These are phyloP conservation scores for Drosophila neocordata DNA, from an alignment of 1,140 invertebrate genomes.

Conservation along the genomic window DNA sequence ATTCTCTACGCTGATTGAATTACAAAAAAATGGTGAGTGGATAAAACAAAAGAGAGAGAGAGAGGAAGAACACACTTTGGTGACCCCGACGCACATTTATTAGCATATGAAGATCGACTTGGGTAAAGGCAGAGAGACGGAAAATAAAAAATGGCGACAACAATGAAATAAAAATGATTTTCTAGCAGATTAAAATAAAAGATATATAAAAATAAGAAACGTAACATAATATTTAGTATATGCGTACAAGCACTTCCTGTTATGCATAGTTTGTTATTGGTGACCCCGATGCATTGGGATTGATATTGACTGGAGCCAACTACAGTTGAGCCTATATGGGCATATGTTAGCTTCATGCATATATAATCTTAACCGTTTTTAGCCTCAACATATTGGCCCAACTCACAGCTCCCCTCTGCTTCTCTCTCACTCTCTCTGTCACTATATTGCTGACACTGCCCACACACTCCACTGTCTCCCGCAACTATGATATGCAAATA, in stretches of 20 bases:
- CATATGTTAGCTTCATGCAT: neutral
- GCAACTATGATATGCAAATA: slow-evolving; percentile 72
- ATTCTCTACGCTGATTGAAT: neutral
- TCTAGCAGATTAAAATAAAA: too few relatives aligned
- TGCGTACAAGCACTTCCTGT: neutral
- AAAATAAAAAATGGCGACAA: neutral
- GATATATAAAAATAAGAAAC: too few relatives aligned
- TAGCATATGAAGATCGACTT: neutral
- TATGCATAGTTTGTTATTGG: neutral
- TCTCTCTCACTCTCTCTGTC: slow-evolving; percentile 1
- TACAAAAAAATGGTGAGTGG: neutral
- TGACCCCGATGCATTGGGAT: neutral
- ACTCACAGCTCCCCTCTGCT: too few relatives aligned
- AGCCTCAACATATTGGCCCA: slow-evolving; percentile 12
- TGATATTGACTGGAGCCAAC: neutral
- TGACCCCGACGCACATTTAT: neutral
- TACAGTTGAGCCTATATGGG: neutral
- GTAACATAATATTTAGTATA: too few relatives aligned
- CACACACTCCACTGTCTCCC: slow-evolving; percentile 1
- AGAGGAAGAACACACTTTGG: neutral
- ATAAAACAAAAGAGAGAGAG: neutral
- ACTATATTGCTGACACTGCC: neutral
- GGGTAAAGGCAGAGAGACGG: too few relatives aligned
- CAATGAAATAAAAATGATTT: neutral
- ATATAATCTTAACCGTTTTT: slow-evolving; percentile 16